Evolutionary conservation across 2,113 vertebrate species (phyloP), one percentile per base, ranked within the genome.

Genomic region (Apteryx owenii): DNA sequence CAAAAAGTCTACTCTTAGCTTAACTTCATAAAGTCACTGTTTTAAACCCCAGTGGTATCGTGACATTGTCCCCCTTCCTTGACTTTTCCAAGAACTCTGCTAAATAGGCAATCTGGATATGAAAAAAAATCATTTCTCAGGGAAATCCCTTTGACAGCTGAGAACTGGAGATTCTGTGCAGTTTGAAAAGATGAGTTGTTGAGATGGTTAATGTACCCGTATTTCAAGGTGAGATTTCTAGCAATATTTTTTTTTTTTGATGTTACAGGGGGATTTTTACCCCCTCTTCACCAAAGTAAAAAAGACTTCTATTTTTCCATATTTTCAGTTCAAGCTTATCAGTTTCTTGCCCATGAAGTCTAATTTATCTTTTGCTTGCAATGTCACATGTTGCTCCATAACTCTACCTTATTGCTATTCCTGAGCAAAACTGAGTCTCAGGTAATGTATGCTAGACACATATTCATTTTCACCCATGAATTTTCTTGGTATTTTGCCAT

Each of bases 291-390:
- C 25, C 13, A 44, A 88, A 81, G 40, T 5, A 4, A 46, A 66
- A 69, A 15, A 20, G 14, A 31, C 17, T 75, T 31, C n/a, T 70
- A 38, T 76, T 94, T 90, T 94, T 86, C 79, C 17, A 26, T 86
- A 88, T 81, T 9, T 93, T 91, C 8, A 20, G 17, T 64, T 90
- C 44, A 66, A 85, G 60, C 48, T 91, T 96, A 79, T 91, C 62
- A 31, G 48, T 95, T 70, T 91, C 53, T 85, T 79, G 22, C 23
- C 50, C 50, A 23, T 69, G n/a, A 93, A 90, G 76, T 77, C 48
- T 95, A 89, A 93, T 95, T 93, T 93, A 51, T 84, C 84, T 92
- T 94, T 81, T 91, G 44, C 84, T 96, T 95, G 89, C 83, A 70
- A 20, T 93, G 90, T 92, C 56, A 81, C 84, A 40, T 95, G 81